Conservation (phyloP, 2,113 vertebrate species). For the Telmatochromis brichardi region DNA sequence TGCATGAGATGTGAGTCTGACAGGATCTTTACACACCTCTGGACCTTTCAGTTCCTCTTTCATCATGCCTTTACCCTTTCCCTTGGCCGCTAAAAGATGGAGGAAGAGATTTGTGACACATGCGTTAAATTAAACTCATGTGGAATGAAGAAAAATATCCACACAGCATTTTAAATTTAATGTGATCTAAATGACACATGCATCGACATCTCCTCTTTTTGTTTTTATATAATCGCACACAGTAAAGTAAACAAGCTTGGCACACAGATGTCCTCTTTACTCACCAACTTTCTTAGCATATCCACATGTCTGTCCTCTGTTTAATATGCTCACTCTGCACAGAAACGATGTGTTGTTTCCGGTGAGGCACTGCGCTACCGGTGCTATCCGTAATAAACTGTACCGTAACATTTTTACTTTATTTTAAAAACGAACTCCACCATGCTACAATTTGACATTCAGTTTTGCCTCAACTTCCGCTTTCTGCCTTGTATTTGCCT, state of each 20-base stretch:
- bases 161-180: background rate
- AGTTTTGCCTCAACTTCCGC: conserved; percentile 14
- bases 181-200: background rate
- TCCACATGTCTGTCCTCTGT: conserved; percentile 37
- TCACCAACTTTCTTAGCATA: conserved; percentile 74
- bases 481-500: background rate
- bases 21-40: conserved; percentile 83
- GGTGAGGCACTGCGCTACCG: background rate
- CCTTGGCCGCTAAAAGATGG: conserved; percentile 66
- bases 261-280: background rate
- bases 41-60: conserved; percentile 79
- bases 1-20: conserved; percentile 74
- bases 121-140: background rate
- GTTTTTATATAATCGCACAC: background rate
- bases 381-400: conserved; percentile 1
- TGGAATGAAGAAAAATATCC: background rate
- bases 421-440: background rate
- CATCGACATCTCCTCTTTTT: background rate
- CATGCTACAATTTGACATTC: conserved; percentile 49
- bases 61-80: conserved; percentile 69
- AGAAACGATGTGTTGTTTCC: background rate
- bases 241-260: background rate
- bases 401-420: conserved; percentile 30
- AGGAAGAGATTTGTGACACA: background rate
- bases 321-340: background rate